phyloP scores from a whole-genome alignment of 2,888 invertebrate genomes.

The Cheiracanthium punctorium region DNA sequence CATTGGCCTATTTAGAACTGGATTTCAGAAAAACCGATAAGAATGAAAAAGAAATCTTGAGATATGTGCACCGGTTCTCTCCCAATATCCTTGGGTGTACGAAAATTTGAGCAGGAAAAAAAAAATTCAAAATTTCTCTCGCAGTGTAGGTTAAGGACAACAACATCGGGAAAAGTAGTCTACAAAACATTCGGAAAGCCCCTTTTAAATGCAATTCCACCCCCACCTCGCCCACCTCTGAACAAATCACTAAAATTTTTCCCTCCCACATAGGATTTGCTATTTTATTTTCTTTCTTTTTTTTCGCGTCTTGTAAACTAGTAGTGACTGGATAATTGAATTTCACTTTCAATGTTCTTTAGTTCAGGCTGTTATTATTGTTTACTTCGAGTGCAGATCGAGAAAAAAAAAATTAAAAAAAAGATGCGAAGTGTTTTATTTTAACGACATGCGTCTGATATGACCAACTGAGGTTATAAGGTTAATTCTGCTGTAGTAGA shows the following conservation, averaged over 20 bases:
- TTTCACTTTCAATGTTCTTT: conserved; percentile 36
- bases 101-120: conserved; percentile 30
- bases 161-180: conserved; percentile 59
- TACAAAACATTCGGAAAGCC: conserved; percentile 7
- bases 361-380: no score
- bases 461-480: no score
- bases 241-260: neutral
- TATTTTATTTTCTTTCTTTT: no score
- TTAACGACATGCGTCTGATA: no score
- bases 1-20: conserved; percentile 68
- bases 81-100: conserved; percentile 61
- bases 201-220: conserved; percentile 1
- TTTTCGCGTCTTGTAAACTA: neutral
- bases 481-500: no score
- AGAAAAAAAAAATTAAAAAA: no score
- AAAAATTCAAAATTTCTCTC: conserved; percentile 50
- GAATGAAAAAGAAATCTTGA: conserved; percentile 3
- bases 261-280: no score
- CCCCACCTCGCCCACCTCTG: neutral
- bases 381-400: no score
- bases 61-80: conserved; percentile 62
- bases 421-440: no score
- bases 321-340: neutral
- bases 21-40: conserved; percentile 46
- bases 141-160: conserved; percentile 65